phyloP scores from a whole-genome alignment of 2,888 invertebrate species.

The Theretra japonica region DNA sequence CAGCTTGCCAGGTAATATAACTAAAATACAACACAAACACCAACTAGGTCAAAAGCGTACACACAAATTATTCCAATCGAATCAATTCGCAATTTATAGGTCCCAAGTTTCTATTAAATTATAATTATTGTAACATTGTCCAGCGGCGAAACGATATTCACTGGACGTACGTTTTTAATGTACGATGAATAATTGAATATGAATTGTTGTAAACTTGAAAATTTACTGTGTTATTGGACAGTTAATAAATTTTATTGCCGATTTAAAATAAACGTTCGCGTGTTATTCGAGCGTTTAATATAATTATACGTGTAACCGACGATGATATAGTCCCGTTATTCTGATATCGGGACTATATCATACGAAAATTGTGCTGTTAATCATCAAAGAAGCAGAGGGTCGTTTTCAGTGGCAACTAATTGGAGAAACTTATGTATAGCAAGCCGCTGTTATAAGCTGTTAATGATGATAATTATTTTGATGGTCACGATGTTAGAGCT shows the following conservation, averaged over 20 bases:
- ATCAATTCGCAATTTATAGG: constrained; percentile 61
- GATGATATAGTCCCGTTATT: too few relatives aligned
- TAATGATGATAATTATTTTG: too few relatives aligned
- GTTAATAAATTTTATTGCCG: constrained; percentile 40
- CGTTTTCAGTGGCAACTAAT: too few relatives aligned
- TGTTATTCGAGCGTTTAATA: not conserved
- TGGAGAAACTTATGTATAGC: too few relatives aligned
- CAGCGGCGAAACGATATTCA: constrained; percentile 23
- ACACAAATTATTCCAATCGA: constrained; percentile 37
- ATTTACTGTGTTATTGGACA: constrained; percentile 37
- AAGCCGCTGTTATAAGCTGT: too few relatives aligned
- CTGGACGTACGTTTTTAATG: constrained; percentile 27
- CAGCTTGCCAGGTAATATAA: not conserved
- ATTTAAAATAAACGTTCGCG: constrained; percentile 8
- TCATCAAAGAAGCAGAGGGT: not conserved
- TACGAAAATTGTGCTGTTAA: too few relatives aligned
- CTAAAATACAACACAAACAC: not conserved
- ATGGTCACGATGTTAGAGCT: too few relatives aligned
- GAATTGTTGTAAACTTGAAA: constrained; percentile 31
- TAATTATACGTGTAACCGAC: too few relatives aligned
- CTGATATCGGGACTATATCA: too few relatives aligned
- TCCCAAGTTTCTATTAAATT: constrained; percentile 50
- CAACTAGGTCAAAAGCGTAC: constrained; percentile 42
- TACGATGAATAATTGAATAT: constrained; percentile 29
- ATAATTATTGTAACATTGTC: constrained; percentile 36